Evolutionary conservation across 2,888 invertebrate species (phyloP).

Genomic region (Agrotis ipsilon): DNA sequence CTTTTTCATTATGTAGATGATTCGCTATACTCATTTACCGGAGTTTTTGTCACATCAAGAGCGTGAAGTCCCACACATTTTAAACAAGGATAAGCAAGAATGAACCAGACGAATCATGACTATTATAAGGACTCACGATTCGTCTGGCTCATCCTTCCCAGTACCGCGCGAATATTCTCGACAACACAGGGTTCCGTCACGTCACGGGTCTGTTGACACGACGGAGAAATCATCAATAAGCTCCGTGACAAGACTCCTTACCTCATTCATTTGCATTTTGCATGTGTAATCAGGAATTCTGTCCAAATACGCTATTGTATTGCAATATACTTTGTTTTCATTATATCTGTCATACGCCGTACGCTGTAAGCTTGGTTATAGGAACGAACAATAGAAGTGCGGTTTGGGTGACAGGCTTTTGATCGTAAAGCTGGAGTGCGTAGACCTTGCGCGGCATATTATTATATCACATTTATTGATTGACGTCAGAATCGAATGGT

Average conservation of each 20-base stretch:
- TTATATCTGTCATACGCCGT: constrained; percentile 44
- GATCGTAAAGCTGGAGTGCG: constrained; percentile 22
- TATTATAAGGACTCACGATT: neutral
- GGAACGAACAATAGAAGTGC: constrained; percentile 40
- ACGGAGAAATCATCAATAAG: constrained; percentile 57
- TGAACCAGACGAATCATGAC: too few species aligned
- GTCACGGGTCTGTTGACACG: constrained; percentile 51
- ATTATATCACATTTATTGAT: constrained; percentile 28
- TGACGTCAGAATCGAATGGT: constrained; percentile 23
- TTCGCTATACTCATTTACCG: neutral
- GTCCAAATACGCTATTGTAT: constrained; percentile 58
- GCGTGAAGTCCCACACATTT: neutral
- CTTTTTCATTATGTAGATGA: neutral
- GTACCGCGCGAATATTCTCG: constrained; percentile 29
- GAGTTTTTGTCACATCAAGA: neutral
- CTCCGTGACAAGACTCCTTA: constrained; percentile 56
- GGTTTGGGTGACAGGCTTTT: constrained; percentile 31
- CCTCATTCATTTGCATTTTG: constrained; percentile 52
- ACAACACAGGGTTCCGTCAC: constrained; percentile 36
- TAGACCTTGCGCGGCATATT: constrained; percentile 23
- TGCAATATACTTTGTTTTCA: constrained; percentile 53
- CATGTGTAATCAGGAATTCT: constrained; percentile 57
- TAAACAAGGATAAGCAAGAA: too few species aligned
- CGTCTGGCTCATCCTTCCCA: constrained; percentile 11
- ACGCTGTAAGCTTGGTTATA: constrained; percentile 36